Base-by-base conservation (phyloP, 1,140 invertebrate species). In the Nasonia longicornis region DNA sequence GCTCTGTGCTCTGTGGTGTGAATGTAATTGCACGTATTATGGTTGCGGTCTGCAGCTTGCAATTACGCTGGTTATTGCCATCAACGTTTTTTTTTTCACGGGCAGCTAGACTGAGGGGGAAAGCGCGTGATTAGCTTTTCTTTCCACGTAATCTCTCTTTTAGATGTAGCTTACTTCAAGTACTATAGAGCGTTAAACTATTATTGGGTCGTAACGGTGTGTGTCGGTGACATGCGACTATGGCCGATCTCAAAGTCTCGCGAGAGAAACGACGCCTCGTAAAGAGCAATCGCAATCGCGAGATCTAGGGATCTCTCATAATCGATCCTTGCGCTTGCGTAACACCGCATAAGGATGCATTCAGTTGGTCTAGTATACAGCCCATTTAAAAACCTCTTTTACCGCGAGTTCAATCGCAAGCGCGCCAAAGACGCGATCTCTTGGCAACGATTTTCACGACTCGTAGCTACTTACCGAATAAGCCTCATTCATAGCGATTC, bases 211-310 rank as follows among this genome's bases (percentile, higher is more conserved):
- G 58, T 63, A 66, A 66, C 2, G 20, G 3, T 29, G n/a, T 29
- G n/a, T 66, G 20, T 22, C 63, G 6, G 8, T 66, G 63, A 26
- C n/a, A 29, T 3, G n/a, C n/a, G 63, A 7, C 2, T 48, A 26
- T 66, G 63, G 20, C n/a, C n/a, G 16, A 64, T 64, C 63, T 64
- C 63, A 64, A 16, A n/a, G 63, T 10, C 63, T 16, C 20, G 26
- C 11, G n/a, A 6, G n/a, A 66, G 20, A 66, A 66, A 66, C n/a
- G 63, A 66, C 63, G 63, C 63, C n/a, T 66, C 63, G 63, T 66
- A 66, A 66, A 66, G 63, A 66, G n/a, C n/a, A 66, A 66, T 66
- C 63, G 8, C 38, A 29, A 6, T 66, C 63, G 63, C 63, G n/a
- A 66, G n/a, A 66, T 66, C 63, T 66, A 29, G 63, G 63, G 63